Evolutionary conservation across 1,140 invertebrate genomes (phyloP), one percentile per base, ranked within the genome.

Genomic region (Drosophila pectinifera): DNA sequence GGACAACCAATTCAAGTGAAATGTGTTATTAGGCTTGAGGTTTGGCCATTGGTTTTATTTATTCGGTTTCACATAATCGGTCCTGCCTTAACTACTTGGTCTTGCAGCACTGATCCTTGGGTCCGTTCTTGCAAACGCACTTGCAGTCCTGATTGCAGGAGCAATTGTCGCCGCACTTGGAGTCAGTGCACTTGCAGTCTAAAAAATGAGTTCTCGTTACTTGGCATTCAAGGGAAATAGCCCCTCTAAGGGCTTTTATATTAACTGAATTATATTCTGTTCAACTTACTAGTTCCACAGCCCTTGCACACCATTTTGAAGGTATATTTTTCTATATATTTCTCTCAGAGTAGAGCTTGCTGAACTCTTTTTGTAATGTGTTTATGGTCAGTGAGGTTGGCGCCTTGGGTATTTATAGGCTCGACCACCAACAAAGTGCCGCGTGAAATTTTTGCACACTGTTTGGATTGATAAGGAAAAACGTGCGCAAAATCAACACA

Each of bases 401-500:
- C 0, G 16, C 18, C 28, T 22, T 34, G 22, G 13, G 31, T 70
- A 70, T 78, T 72, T 75, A 82, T 78, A 82, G 63, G 16, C 3
- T 10, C 20, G 13, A 42, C 28, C 24, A 36, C 11, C 39, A 31
- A 16, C 8, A n/a, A 39, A 63, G 54, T 31, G 63, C 39, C 59
- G 46, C n/a, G 51, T 59, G 20, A 14, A 57, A 24, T 28, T 46
- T 73, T 81, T 86, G 69, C 81, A 72, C 78, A 63, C 53, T 42
- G 20, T 42, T 58, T 16, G 16, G 20, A 22, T 36, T 45, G 46
- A 73, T 26, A 28, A 39, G 4, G 5, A 45, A 34, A 55, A 59
- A 43, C 82, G 82, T 78, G 82, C 58, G 82, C 83, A 85, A 85
- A 85, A 82, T 67, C 59, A 86, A 86, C 74, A 85, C 6, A 18